Conservation (phyloP, 2,888 invertebrate genomes). For the Druceiella hillmani region DNA sequence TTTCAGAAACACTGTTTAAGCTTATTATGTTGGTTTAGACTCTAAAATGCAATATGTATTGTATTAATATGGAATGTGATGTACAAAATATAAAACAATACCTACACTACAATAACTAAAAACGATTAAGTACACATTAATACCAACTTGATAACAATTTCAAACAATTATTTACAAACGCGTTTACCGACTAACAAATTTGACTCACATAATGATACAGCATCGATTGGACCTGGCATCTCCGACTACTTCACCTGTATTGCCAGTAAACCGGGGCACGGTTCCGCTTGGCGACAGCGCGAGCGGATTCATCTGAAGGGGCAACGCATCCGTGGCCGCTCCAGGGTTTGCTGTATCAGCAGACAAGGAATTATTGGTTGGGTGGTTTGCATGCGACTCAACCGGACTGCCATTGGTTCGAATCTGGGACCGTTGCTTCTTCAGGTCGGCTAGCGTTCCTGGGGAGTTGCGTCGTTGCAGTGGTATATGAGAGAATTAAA, state of each 20-base stretch:
- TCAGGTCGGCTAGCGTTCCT: slow-evolving; percentile 86
- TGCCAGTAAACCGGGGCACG: slow-evolving; percentile 62
- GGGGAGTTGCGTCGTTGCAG: too few relatives aligned
- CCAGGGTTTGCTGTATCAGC: slow-evolving; percentile 37
- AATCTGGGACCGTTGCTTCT: slow-evolving; percentile 85
- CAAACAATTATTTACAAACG: too few relatives aligned
- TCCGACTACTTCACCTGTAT: slow-evolving; percentile 73
- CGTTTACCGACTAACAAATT: too few relatives aligned
- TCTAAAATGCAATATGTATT: too few relatives aligned
- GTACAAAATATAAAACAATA: too few relatives aligned
- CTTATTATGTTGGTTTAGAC: too few relatives aligned
- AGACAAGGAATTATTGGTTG: slow-evolving; percentile 36
- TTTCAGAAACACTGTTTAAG: too few relatives aligned
- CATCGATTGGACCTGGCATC: slow-evolving; percentile 67
- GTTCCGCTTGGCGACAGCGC: slow-evolving; percentile 40
- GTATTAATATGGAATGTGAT: too few relatives aligned
- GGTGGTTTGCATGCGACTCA: slow-evolving; percentile 44
- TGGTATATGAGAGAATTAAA: too few relatives aligned
- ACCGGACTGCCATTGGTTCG: slow-evolving; percentile 59
- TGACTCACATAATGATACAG: slow-evolving; percentile 68
- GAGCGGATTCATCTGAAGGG: slow-evolving; percentile 40
- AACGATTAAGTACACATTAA: too few relatives aligned
- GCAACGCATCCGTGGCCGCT: slow-evolving; percentile 37
- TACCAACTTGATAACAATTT: too few relatives aligned
- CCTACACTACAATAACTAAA: too few relatives aligned